Evolutionary conservation across 1,140 invertebrate species (phyloP).

Genomic region (Campoletis sonorensis): DNA sequence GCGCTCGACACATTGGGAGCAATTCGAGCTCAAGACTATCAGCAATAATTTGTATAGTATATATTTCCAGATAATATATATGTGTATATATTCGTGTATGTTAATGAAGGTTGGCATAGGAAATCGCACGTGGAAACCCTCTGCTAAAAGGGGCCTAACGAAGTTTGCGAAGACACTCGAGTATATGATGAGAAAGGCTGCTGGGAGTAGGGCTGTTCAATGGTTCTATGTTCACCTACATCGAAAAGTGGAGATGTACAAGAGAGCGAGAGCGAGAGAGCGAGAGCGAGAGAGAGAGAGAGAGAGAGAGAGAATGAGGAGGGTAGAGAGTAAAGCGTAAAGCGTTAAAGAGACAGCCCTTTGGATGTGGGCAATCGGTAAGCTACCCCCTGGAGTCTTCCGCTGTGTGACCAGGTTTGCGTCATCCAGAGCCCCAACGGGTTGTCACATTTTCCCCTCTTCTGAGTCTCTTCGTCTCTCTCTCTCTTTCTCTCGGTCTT

Average conservation of each 20-base stretch:
- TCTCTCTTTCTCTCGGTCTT: conserved; percentile 17
- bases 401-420: conserved; percentile 3
- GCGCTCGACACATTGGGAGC: neutral
- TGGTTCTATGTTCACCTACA: conserved; percentile 49
- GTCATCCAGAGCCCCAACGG: conserved; percentile 25
- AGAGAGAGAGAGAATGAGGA: too few relatives aligned
- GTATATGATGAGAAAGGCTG: conserved; percentile 55
- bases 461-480: too few relatives aligned
- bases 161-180: conserved; percentile 65
- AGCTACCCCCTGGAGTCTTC: conserved; percentile 13
- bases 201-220: conserved; percentile 51
- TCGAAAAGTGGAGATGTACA: neutral
- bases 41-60: conserved; percentile 2
- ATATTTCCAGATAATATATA: neutral
- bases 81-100: neutral
- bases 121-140: conserved; percentile 44
- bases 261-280: neutral
- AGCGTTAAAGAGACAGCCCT: conserved; percentile 23
- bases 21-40: neutral
- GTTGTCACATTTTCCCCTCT: conserved; percentile 2
- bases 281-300: too few relatives aligned
- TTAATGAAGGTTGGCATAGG: neutral
- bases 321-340: neutral
- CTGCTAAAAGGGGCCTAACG: conserved; percentile 58
- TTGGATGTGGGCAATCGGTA: conserved; percentile 29